Evolutionary conservation across 92 coral and sea anemone genomes (phyloP).

Genomic region (Umimayanthus chanpuru): DNA sequence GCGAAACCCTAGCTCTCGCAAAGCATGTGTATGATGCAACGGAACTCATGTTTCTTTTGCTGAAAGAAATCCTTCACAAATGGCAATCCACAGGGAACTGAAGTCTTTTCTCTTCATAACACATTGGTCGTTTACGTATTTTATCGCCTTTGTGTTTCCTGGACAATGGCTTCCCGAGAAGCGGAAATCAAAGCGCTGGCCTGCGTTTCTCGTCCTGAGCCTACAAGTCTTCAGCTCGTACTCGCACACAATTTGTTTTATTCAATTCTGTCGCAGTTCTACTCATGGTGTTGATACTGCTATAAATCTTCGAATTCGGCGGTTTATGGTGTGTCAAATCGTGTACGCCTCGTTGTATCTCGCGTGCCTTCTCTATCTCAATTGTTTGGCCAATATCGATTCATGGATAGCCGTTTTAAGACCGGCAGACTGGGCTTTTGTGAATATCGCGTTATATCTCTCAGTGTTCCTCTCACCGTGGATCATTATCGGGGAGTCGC

Average conservation of each 20-base stretch:
- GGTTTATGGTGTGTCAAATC: constrained; percentile 30
- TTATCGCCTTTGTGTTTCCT: constrained; percentile 29
- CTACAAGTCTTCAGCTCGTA: constrained; percentile 2
- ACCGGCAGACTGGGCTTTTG: constrained; percentile 19
- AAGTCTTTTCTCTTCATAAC: background rate
- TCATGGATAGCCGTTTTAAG: constrained; percentile 22
- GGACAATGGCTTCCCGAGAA: constrained; percentile 37
- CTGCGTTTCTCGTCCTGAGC: background rate
- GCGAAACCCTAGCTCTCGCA: too few species aligned
- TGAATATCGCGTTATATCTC: background rate
- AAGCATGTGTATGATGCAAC: too few species aligned
- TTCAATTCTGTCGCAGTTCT: constrained; percentile 19
- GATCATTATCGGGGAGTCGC: background rate
- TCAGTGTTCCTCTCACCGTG: background rate
- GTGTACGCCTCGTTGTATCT: constrained; percentile 16
- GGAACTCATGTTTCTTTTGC: too few species aligned
- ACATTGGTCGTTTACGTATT: constrained; percentile 25
- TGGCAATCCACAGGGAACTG: background rate
- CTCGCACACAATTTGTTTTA: constrained; percentile 14
- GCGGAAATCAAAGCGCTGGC: background rate
- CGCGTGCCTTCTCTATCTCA: constrained; percentile 1
- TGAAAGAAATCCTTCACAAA: background rate
- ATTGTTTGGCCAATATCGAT: background rate
- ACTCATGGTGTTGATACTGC: constrained; percentile 20
- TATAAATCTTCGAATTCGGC: constrained; percentile 27